These are phyloP conservation scores for Onychomys arenicola DNA, from an alignment of 2,797 vertebrate genomes.

Conservation along the genomic window DNA sequence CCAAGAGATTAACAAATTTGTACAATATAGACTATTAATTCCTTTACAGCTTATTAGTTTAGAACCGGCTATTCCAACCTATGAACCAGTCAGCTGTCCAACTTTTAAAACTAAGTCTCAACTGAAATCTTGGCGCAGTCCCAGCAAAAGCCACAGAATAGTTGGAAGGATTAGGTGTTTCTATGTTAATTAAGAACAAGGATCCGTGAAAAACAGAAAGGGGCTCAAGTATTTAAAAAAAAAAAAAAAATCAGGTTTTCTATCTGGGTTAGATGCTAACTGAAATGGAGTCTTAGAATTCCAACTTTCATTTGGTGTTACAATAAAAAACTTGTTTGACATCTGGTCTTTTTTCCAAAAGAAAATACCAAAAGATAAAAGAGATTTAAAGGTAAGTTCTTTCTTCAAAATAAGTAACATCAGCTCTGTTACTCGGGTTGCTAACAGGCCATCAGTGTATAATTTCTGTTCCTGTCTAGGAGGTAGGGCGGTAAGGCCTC, in stretches of 20 bases:
- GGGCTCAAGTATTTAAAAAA: slow-evolving; percentile 38
- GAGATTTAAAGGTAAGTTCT: slow-evolving; percentile 64
- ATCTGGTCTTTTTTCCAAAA: slow-evolving; percentile 29
- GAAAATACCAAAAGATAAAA: slow-evolving; percentile 59
- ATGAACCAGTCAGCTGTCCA: slow-evolving; percentile 62
- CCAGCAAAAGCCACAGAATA: background rate
- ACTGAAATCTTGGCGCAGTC: slow-evolving; percentile 63
- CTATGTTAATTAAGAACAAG: slow-evolving; percentile 70
- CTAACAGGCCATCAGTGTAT: background rate
- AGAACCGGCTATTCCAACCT: slow-evolving; percentile 79
- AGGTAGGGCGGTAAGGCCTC: slow-evolving; percentile 60
- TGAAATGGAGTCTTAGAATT: slow-evolving; percentile 54
- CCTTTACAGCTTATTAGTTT: slow-evolving; percentile 82
- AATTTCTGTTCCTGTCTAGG: slow-evolving; percentile 28
- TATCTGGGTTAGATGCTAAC: background rate
- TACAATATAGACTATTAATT: slow-evolving; percentile 81
- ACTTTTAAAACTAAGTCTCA: slow-evolving; percentile 67
- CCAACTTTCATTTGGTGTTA: slow-evolving; percentile 69
- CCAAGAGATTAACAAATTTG: slow-evolving; percentile 74
- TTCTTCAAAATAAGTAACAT: slow-evolving; percentile 54
- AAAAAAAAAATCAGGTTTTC: slow-evolving; percentile 27
- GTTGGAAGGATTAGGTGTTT: slow-evolving; percentile 65
- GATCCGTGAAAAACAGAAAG: background rate
- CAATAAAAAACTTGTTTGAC: slow-evolving; percentile 51
- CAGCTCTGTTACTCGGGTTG: slow-evolving; percentile 49